Base-by-base conservation (phyloP, 2,797 vertebrate species). In the Hephaestus fuliginosus region DNA sequence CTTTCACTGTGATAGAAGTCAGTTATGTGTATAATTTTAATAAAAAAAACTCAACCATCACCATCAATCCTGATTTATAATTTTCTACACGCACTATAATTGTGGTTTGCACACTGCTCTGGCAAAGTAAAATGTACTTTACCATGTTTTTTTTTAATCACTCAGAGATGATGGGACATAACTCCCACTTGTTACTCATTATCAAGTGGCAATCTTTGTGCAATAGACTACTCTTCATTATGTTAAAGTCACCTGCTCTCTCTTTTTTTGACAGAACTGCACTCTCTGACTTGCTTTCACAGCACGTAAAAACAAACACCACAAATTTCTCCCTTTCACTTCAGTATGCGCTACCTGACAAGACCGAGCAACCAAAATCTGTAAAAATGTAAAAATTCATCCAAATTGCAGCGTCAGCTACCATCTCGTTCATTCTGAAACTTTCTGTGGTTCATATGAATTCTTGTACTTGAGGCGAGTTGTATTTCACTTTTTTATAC, bases 51-150 rank as follows among this genome's bases (percentile, higher is more conserved):
- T 36, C 7, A 0, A 36, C 17, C 48, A 41, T 44, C 62, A 30
- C n/a, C 33, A 9, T 85, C 13, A 61, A 13, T 78, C n/a, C 12
- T 51, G 48, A 82, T 68, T 68, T 46, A 61, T 84, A 33, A 73
- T 67, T 20, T 33, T 46, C 25, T 25, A 60, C 46, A 65, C 25
- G 39, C 18, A 68, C 70, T 55, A 22, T 64, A 57, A 79, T 62
- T 33, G 17, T 49, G 61, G 76, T 82, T 83, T 41, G 43, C 17
- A 57, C 2, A 0, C 44, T 30, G 41, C 25, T n/a, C 20, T 13
- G 22, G n/a, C 63, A 73, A 57, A 10, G 10, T 56, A 44, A 51
- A n/a, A 56, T 39, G 22, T 43, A 64, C 33, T 70, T 36, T n/a
- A 66, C 11, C 10, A 15, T 25, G 2, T 39, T 68, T 39, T 78